Percentiles rank a stretch among this genome's conserved stretches.
Conservation (phyloP, 2,797 vertebrate species). For the Enteromius unitaeniatus region DNA sequence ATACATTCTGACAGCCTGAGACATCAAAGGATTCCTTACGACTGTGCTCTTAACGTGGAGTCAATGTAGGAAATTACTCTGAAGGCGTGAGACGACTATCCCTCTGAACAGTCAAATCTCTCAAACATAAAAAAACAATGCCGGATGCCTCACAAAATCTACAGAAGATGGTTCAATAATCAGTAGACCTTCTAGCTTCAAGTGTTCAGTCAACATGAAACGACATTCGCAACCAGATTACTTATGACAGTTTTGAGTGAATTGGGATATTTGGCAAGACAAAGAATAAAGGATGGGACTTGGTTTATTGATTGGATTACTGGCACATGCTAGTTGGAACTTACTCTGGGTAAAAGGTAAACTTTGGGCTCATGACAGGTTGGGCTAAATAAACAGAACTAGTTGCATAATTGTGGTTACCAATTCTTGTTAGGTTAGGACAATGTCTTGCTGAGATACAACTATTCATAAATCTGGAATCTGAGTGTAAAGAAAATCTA, state of each 20-base stretch:
- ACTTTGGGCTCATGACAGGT: background rate
- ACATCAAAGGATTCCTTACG: conserved; percentile 79
- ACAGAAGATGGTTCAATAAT: conserved; percentile 39
- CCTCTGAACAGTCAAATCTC: conserved; percentile 50
- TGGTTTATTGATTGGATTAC: background rate
- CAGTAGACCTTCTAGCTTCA: conserved; percentile 34
- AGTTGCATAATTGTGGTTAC: background rate
- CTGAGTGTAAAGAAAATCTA: too few species aligned
- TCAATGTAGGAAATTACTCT: conserved; percentile 75
- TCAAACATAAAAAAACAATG: conserved; percentile 35
- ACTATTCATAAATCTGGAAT: too few species aligned
- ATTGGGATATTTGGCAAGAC: background rate
- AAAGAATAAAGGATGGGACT: background rate
- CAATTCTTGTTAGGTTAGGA: background rate
- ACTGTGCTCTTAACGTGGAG: conserved; percentile 75
- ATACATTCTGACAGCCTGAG: conserved; percentile 77
- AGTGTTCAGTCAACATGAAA: conserved; percentile 21
- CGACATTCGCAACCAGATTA: background rate
- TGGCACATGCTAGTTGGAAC: background rate
- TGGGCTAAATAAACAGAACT: background rate
- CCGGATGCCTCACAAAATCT: conserved; percentile 2
- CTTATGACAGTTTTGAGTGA: background rate
- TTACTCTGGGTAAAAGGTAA: background rate
- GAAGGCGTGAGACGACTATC: conserved; percentile 67
- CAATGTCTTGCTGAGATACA: too few species aligned